Conservation (phyloP, 2,113 vertebrate species). For the Lates calcarifer region DNA sequence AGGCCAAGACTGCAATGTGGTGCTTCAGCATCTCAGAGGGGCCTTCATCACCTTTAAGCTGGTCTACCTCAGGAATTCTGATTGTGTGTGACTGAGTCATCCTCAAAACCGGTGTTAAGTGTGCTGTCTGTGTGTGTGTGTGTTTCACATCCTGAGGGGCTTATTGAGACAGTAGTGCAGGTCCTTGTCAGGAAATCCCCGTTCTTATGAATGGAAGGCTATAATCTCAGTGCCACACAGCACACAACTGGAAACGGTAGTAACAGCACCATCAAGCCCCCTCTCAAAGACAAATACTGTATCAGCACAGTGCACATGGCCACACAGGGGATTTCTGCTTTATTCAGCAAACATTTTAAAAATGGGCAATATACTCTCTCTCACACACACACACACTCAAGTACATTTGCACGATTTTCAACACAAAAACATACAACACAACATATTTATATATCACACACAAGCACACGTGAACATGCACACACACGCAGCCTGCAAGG, state of each 20-base stretch:
- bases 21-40: conserved; percentile 33
- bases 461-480: conserved; percentile 33
- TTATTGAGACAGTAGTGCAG: conserved; percentile 57
- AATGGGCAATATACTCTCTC: neutral
- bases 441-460: conserved; percentile 54
- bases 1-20: conserved; percentile 34
- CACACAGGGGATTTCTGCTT: conserved; percentile 59
- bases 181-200: conserved; percentile 71
- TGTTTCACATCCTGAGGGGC: conserved; percentile 61
- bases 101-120: conserved; percentile 26
- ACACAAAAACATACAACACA: conserved; percentile 22
- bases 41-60: conserved; percentile 15
- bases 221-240: conserved; percentile 68
- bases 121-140: conserved; percentile 24
- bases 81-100: conserved; percentile 41
- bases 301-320: conserved; percentile 58
- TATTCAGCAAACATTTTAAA: conserved; percentile 52
- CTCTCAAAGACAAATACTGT: conserved; percentile 60
- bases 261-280: conserved; percentile 39
- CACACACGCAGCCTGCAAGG: conserved; percentile 40
- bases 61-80: conserved; percentile 20
- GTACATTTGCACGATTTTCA: neutral
- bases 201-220: conserved; percentile 73
- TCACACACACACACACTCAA: neutral
- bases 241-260: conserved; percentile 62